Evolutionary conservation across 2,113 vertebrate genomes (phyloP), one percentile per base, ranked within the genome.

Genomic region (Osmerus eperlanus): DNA sequence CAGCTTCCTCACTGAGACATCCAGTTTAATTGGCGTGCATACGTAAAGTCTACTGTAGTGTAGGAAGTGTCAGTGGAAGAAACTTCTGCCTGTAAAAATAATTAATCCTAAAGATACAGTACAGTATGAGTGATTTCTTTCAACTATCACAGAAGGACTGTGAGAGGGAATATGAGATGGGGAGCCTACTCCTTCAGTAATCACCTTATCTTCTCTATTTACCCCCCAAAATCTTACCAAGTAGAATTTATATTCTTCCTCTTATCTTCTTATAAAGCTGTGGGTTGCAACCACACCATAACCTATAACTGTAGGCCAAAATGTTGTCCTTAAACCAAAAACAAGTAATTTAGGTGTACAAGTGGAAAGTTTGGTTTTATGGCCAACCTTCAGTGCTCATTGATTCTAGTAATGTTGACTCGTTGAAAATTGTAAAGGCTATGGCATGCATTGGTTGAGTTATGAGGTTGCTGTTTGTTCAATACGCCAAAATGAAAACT

Each of bases 11-110:
- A 55, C 52, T 18, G 47, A 74, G 69, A 78, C 55, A 25, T 14
- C 41, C 53, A 65, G 67, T 79, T 76, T 84, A 82, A 84, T 82
- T 82, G 81, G 81, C 78, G 71, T 78, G 68, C 79, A 79, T 74
- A 78, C 72, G 70, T 73, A 74, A 73, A 79, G 70, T 72, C 69
- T 62, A 66, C 67, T 62, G 76, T 32, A 23, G 53, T 47, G 62
- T 47, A 74, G 52, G 9, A 4, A n/a, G 19, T 19, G 56, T 12
- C 14, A 67, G 68, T 9, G 67, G 51, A 56, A 83, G 62, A 81
- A 75, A 76, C 25, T 65, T 56, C 12, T 67, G 25, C 58, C 54
- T 67, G 65, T 75, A 54, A 76, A 87, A 81, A 74, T 77, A 75
- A 75, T 83, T 78, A 80, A 78, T 83, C 73, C 62, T 29, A 54